Percentiles rank a stretch among this genome's conserved stretches.
Evolutionary conservation across 2,888 invertebrate species (phyloP).

Genomic region (Hoplodrina ambigua): DNA sequence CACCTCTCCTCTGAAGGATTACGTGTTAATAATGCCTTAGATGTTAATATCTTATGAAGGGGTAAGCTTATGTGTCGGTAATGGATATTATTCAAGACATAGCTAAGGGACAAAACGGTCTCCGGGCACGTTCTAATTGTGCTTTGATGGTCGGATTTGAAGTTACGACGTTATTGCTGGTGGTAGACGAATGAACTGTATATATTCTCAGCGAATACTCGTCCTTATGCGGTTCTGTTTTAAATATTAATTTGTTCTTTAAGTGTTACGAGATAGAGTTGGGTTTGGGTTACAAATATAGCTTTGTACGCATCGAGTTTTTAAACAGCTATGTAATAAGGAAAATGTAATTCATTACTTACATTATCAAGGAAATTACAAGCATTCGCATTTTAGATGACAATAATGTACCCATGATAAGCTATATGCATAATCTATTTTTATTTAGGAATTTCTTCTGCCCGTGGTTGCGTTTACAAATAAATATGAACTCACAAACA

Average conservation of each 20-base stretch:
- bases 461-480: too few relatives aligned
- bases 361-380: neutral
- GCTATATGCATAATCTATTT: too few relatives aligned
- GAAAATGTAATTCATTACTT: conserved; percentile 6
- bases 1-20: conserved; percentile 80
- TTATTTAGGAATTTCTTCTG: too few relatives aligned
- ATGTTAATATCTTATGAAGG: conserved; percentile 84
- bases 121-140: conserved; percentile 74
- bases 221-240: conserved; percentile 8
- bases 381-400: neutral
- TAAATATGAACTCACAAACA: too few relatives aligned
- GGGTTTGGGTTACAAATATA: neutral
- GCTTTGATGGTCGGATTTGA: conserved; percentile 73
- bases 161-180: conserved; percentile 50
- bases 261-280: neutral
- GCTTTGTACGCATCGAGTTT: neutral
- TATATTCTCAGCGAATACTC: neutral
- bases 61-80: conserved; percentile 81
- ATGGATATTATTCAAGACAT: conserved; percentile 83
- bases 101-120: conserved; percentile 75
- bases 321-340: neutral
- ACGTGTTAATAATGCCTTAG: conserved; percentile 85
- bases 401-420: too few relatives aligned
- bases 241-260: conserved; percentile 14
- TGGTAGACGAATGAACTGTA: conserved; percentile 12